Percentiles rank a stretch among this genome's conserved stretches.
These are phyloP conservation scores for Ophraella communa DNA, from an alignment of 2,888 invertebrate genomes.

Conservation along the genomic window DNA sequence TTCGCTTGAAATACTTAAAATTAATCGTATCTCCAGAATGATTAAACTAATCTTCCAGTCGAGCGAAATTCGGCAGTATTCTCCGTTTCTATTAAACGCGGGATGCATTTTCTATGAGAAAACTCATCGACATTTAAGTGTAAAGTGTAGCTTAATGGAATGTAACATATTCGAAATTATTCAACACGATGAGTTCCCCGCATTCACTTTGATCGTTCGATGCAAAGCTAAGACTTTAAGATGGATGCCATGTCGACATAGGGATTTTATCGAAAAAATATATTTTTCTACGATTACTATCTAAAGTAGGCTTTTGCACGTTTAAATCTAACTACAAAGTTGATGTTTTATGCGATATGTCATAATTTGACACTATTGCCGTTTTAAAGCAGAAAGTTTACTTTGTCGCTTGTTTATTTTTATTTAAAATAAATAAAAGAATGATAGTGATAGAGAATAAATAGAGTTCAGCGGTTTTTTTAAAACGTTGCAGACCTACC, in stretches of 20 bases:
- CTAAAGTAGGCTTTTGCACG: too few relatives aligned
- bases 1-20: neutral
- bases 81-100: conserved; percentile 16
- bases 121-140: conserved; percentile 43
- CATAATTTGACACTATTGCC: too few relatives aligned
- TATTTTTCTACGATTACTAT: too few relatives aligned
- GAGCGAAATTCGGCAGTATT: conserved; percentile 16
- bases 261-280: neutral
- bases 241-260: conserved; percentile 21
- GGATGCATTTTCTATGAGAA: conserved; percentile 17
- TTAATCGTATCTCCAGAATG: conserved; percentile 14
- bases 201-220: conserved; percentile 44
- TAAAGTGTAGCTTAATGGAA: conserved; percentile 46
- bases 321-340: too few relatives aligned
- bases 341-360: too few relatives aligned
- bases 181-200: conserved; percentile 42
- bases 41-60: conserved; percentile 15
- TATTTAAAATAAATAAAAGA: too few relatives aligned
- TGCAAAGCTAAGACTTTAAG: conserved; percentile 29
- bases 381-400: too few relatives aligned
- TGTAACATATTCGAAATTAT: conserved; percentile 50
- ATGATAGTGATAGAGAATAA: too few relatives aligned
- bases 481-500: too few relatives aligned
- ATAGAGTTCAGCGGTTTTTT: too few relatives aligned
- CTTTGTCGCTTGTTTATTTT: too few relatives aligned